phyloP scores from a whole-genome alignment of 1,140 invertebrate genomes.

The Drosophila pectinifera region DNA sequence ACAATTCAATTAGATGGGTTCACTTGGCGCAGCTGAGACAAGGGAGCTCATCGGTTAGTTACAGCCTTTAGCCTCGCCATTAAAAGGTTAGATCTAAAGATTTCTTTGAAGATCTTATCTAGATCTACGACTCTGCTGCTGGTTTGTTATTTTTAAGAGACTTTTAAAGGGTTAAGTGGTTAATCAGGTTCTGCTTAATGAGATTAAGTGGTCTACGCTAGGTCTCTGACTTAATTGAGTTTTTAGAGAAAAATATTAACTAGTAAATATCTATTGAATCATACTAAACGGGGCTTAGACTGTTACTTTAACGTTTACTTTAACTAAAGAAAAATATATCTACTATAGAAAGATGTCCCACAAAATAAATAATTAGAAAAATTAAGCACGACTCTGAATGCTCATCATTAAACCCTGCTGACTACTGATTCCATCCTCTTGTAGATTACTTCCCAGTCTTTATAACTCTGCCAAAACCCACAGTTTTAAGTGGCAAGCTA shows the following conservation, averaged over 20 bases:
- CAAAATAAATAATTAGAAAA: not conserved
- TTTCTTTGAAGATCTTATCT: conserved; percentile 2
- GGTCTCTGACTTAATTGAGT: not conserved
- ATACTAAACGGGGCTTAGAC: no score
- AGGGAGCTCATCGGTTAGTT: conserved; percentile 20
- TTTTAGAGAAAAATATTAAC: no score
- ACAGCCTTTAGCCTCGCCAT: conserved; percentile 1
- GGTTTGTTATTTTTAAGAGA: not conserved
- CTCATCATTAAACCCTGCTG: no score
- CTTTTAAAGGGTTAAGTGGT: conserved; percentile 3
- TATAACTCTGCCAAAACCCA: conserved; percentile 8
- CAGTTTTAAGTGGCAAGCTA: conserved; percentile 5
- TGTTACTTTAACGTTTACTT: no score
- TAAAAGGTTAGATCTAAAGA: conserved; percentile 20
- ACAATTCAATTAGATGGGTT: conserved; percentile 73
- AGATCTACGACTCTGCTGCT: not conserved
- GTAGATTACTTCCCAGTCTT: not conserved
- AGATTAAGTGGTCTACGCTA: not conserved
- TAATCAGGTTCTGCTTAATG: not conserved
- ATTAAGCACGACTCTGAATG: not conserved
- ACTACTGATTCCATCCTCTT: not conserved
- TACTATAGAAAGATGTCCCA: not conserved
- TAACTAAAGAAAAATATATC: no score
- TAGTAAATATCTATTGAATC: not conserved
- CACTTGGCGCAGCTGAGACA: conserved; percentile 8